A percentile compares a stretch with the other conserved stretches of the same genome.
Conservation (phyloP, 2,888 invertebrate species). For the Cephus pygmeus region DNA sequence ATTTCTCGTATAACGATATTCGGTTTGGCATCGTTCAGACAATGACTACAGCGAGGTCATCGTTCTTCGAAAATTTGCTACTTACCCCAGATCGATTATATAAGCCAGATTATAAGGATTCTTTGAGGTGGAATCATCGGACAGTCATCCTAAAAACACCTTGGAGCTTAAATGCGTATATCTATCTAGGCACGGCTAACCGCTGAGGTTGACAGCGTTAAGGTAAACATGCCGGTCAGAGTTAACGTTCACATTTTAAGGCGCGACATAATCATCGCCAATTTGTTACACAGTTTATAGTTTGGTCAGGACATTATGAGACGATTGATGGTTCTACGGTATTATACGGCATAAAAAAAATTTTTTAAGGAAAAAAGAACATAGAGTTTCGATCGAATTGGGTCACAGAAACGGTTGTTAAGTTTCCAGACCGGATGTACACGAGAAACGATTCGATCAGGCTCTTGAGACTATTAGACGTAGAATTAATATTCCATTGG, state of each 20-base stretch:
- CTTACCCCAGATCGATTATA: not conserved
- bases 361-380: not conserved
- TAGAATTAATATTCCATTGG: not conserved
- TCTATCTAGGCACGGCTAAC: not conserved
- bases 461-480: not conserved
- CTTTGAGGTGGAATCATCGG: not conserved
- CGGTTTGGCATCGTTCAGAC: not conserved
- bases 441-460: not conserved
- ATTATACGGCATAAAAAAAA: not conserved
- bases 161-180: not conserved
- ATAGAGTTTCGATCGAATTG: not conserved
- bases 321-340: not conserved
- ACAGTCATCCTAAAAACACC: not conserved
- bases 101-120: not conserved
- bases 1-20: not conserved
- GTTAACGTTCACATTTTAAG: slow-evolving; percentile 7
- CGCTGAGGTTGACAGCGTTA: not conserved
- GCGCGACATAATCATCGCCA: not conserved
- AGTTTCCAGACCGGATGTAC: not conserved
- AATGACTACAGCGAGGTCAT: not conserved
- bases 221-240: slow-evolving; percentile 4
- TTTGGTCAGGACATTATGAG: not conserved
- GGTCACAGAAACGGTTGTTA: not conserved
- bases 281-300: not conserved
- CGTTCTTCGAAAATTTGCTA: not conserved